phyloP scores from a whole-genome alignment of 1,140 invertebrate genomes.

The Cydia pomonella region DNA sequence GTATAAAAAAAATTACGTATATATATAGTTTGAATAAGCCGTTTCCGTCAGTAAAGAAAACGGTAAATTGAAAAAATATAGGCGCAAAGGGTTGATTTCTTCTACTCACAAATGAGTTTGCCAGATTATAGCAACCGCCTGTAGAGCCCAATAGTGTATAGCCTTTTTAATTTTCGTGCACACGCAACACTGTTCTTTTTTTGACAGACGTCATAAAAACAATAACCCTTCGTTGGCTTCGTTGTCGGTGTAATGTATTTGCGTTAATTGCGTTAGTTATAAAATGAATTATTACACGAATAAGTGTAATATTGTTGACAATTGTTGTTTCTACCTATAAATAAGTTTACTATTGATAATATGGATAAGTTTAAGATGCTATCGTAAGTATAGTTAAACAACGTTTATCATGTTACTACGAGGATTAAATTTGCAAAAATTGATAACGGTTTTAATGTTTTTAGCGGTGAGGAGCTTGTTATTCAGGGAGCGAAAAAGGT shows the following conservation, averaged over 20 bases:
- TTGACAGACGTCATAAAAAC: constrained; percentile 1
- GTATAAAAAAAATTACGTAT: no score
- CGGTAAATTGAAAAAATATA: no score
- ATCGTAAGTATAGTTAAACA: constrained; percentile 49
- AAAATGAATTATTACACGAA: neutral
- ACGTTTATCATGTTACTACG: neutral
- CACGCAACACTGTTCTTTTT: neutral
- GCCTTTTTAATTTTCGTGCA: neutral
- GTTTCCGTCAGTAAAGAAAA: no score
- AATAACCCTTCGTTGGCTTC: neutral
- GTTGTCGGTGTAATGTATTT: constrained; percentile 17
- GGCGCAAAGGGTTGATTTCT: no score
- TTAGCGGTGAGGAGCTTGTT: constrained; percentile 80
- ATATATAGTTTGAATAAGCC: no score
- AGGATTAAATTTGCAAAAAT: neutral
- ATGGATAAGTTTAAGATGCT: constrained; percentile 52
- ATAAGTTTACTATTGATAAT: neutral
- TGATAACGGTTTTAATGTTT: constrained; percentile 43
- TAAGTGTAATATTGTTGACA: neutral
- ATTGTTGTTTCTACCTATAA: neutral
- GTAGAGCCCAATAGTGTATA: neutral
- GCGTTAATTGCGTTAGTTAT: neutral
- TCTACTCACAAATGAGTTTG: no score
- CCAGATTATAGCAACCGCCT: no score
- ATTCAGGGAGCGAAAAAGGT: constrained; percentile 77